Evolutionary conservation across 2,888 invertebrate genomes (phyloP).

Genomic region (Abscondita cerata): DNA sequence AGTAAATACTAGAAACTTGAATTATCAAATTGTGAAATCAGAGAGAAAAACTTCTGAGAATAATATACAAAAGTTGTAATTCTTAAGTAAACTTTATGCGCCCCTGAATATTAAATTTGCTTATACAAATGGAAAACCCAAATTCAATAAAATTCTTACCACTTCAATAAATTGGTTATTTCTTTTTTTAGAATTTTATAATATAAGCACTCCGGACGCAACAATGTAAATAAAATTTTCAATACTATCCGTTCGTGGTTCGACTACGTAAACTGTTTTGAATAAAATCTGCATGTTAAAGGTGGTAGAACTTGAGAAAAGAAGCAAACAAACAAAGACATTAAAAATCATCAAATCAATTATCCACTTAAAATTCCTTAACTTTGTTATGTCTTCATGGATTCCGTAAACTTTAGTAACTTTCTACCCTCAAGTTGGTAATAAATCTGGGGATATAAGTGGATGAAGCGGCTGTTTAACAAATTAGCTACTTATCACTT

Average conservation of each 20-base stretch:
- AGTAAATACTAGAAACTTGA: too few relatives aligned
- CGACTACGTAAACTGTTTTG: constrained; percentile 39
- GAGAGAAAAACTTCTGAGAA: not conserved
- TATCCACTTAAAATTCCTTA: constrained; percentile 44
- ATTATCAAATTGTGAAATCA: not conserved
- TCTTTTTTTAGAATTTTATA: constrained; percentile 47
- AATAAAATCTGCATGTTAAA: constrained; percentile 35
- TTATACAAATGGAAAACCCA: constrained; percentile 53
- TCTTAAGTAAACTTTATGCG: constrained; percentile 27
- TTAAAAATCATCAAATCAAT: constrained; percentile 45
- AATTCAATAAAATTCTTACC: constrained; percentile 54
- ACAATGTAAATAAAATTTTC: constrained; percentile 48
- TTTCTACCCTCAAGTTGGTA: constrained; percentile 48
- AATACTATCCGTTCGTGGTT: constrained; percentile 42
- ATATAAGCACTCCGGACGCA: constrained; percentile 47
- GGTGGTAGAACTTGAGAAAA: constrained; percentile 12
- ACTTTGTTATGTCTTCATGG: constrained; percentile 50
- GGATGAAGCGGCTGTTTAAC: constrained; percentile 57
- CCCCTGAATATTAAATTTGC: constrained; percentile 28
- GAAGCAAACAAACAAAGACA: constrained; percentile 35
- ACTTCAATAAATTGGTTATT: constrained; percentile 55
- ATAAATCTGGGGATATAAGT: constrained; percentile 56
- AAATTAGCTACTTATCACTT: constrained; percentile 58
- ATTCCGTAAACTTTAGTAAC: constrained; percentile 39
- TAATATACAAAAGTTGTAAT: constrained; percentile 17